Percentiles rank a stretch among this genome's conserved stretches.
Conservation (phyloP, 2,113 vertebrate genomes). For the Eupsittula cactorum region DNA sequence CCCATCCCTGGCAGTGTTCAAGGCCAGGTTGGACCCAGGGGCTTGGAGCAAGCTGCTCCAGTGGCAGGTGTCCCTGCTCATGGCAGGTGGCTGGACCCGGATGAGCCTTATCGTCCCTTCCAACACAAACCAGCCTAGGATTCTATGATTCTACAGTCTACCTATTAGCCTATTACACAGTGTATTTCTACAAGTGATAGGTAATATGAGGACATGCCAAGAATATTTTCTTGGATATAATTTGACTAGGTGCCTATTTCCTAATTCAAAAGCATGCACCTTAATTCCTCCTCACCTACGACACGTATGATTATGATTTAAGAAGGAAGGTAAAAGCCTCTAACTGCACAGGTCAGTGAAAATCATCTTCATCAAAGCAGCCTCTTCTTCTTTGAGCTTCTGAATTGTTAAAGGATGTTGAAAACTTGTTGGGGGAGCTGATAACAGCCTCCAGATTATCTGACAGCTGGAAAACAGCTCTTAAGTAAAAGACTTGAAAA, state of each 20-base stretch:
- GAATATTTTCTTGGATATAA: background rate
- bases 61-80: background rate
- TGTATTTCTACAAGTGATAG: background rate
- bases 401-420: background rate
- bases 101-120: background rate
- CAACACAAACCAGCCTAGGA: background rate
- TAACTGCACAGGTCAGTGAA: background rate
- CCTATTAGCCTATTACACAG: background rate
- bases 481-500: background rate
- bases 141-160: background rate
- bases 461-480: slow-evolving; percentile 27
- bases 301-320: background rate
- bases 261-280: background rate
- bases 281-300: background rate
- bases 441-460: background rate
- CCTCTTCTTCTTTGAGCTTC: background rate
- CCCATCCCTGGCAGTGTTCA: too few species aligned
- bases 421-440: background rate
- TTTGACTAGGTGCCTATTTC: background rate
- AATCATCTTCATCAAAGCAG: background rate
- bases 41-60: background rate
- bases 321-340: background rate
- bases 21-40: too few species aligned
- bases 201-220: background rate
- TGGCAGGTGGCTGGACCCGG: background rate